phyloP scores from a whole-genome alignment of 2,888 invertebrate species.

The Leptogaster cylindrica region DNA sequence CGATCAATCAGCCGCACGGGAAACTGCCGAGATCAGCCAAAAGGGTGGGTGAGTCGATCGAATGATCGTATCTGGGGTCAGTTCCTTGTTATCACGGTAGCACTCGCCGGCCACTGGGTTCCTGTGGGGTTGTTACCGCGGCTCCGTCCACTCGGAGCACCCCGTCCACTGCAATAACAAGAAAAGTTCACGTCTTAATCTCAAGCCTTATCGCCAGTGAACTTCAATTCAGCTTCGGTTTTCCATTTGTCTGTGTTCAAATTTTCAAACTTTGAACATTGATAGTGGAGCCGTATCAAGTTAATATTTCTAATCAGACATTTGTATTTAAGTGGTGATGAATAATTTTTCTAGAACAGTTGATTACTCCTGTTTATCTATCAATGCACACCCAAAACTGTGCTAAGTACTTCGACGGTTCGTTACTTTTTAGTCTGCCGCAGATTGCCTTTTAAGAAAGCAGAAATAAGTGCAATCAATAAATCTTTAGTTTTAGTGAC shows the following conservation, averaged over 20 bases:
- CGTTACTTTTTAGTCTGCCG: not conserved
- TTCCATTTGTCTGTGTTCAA: conserved; percentile 16
- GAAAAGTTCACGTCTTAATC: conserved; percentile 23
- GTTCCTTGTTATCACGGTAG: too few relatives aligned
- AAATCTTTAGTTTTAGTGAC: conserved; percentile 2
- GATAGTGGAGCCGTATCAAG: conserved; percentile 22
- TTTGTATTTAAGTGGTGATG: conserved; percentile 21
- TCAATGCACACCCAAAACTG: conserved; percentile 14
- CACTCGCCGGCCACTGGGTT: too few relatives aligned
- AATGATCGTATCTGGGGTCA: too few relatives aligned
- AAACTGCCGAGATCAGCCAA: too few relatives aligned
- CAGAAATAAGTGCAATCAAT: not conserved
- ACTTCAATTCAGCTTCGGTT: not conserved
- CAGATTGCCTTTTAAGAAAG: not conserved
- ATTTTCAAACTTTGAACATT: conserved; percentile 33
- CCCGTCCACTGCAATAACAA: conserved; percentile 30
- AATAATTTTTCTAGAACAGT: conserved; percentile 23
- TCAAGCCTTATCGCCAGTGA: conserved; percentile 17
- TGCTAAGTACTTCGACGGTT: not conserved
- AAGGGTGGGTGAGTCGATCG: too few relatives aligned
- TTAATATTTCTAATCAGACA: conserved; percentile 14
- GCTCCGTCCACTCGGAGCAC: too few relatives aligned
- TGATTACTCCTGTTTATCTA: conserved; percentile 23
- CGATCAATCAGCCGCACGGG: too few relatives aligned
- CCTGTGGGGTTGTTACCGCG: too few relatives aligned